Conservation (phyloP, 1,140 invertebrate genomes). For the Branchinecta lynchi region DNA sequence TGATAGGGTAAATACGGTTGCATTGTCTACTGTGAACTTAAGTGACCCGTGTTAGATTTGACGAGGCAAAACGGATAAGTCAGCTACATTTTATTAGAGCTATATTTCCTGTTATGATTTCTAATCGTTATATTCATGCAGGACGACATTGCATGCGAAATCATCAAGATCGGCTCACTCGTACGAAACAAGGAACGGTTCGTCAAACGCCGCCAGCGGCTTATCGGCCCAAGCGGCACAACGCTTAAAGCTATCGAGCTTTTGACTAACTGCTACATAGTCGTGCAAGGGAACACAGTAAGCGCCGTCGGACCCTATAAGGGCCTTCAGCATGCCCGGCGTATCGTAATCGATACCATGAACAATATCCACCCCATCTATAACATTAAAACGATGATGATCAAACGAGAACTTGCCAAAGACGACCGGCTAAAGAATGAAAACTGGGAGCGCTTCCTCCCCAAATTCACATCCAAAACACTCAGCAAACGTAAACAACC, state of each 20-base stretch:
- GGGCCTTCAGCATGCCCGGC: conserved; percentile 77
- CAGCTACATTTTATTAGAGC: too few relatives aligned
- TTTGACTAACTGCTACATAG: conserved; percentile 91
- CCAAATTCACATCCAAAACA: conserved; percentile 88
- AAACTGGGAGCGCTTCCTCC: conserved; percentile 93
- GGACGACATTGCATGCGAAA: conserved; percentile 84
- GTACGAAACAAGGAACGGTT: conserved; percentile 88
- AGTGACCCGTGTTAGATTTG: too few relatives aligned
- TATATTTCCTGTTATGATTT: conserved; percentile 12
- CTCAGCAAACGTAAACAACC: conserved; percentile 69
- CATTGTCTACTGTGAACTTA: too few relatives aligned
- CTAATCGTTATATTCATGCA: conserved; percentile 33
- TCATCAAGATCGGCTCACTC: conserved; percentile 88
- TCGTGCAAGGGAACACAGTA: conserved; percentile 97
- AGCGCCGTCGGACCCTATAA: conserved; percentile 85
- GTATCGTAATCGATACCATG: conserved; percentile 93
- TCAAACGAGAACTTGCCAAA: conserved; percentile 84
- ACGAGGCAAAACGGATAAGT: too few relatives aligned
- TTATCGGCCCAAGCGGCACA: conserved; percentile 93
- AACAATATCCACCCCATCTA: conserved; percentile 99
- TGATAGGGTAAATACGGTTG: too few relatives aligned
- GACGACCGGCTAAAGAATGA: conserved; percentile 82
- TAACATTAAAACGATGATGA: conserved; percentile 96
- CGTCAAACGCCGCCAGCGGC: conserved; percentile 78
- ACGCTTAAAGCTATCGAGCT: conserved; percentile 95